Conservation (phyloP, 2,113 vertebrate genomes). For the Pelvicachromis taeniatus region DNA sequence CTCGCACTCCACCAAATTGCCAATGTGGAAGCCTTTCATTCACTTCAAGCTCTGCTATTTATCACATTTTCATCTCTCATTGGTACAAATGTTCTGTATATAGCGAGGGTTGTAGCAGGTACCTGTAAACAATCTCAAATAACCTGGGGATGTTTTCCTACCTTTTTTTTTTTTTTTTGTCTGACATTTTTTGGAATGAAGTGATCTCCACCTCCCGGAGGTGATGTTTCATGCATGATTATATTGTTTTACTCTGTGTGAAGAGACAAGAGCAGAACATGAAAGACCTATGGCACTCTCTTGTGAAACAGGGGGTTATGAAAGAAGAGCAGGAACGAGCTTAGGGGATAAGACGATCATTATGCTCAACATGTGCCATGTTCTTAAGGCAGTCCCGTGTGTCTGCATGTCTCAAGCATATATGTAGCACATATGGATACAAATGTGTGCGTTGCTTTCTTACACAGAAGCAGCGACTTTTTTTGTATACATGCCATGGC, state of each 20-base stretch:
- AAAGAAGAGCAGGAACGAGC: conserved; percentile 54
- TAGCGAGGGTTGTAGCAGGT: conserved; percentile 9
- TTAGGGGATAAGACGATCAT: conserved; percentile 58
- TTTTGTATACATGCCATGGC: neutral
- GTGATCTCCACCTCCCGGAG: conserved; percentile 64
- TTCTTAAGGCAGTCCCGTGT: conserved; percentile 42
- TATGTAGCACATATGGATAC: neutral
- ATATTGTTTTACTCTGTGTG: conserved; percentile 71
- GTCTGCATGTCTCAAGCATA: conserved; percentile 18
- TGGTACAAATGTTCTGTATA: conserved; percentile 29
- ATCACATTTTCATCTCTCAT: conserved; percentile 57
- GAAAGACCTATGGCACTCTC: conserved; percentile 71
- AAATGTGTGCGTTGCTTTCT: neutral
- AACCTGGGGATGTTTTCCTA: conserved; percentile 66
- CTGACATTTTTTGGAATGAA: conserved; percentile 60
- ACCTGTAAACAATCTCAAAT: conserved; percentile 68
- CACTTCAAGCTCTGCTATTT: conserved; percentile 42
- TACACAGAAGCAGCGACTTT: neutral
- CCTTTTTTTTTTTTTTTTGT: conserved; percentile 52
- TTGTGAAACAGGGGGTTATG: conserved; percentile 61
- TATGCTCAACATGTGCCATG: conserved; percentile 56
- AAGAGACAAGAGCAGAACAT: conserved; percentile 63
- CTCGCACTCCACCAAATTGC: conserved; percentile 21
- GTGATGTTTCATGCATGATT: conserved; percentile 72
- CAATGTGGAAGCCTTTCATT: conserved; percentile 33